Evolutionary conservation across 2,888 invertebrate genomes (phyloP), one percentile per base, ranked within the genome.

Genomic region (Cosmia trapezina): DNA sequence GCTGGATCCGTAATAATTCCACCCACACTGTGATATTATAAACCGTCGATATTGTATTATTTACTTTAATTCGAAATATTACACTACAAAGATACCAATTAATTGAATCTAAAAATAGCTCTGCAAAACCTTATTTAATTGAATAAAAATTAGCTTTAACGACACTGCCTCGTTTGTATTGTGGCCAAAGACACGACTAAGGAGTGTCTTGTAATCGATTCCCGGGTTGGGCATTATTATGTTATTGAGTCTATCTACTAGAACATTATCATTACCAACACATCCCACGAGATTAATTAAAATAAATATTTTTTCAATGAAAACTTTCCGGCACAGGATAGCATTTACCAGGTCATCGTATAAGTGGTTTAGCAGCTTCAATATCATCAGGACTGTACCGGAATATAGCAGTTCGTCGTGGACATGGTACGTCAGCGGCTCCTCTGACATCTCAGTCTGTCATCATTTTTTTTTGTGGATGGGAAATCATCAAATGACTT

Each of bases 41-140:
- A 19, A 28, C 14, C 14, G 2, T 28, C 9, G 22, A 28, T 62
- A 19, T 33, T 62, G 7, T 56, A 12, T 37, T 22, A 64, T n/a
- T 54, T 7, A 64, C 6, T 53, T 49, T 33, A 37, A 47, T 65
- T 61, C 5, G 2, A 14, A 65, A 65, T 65, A 22, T 19, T 59
- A 54, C 17, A 4, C 11, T 11, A n/a, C 4, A 28, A 65, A 14
- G 1, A 28, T 14, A 4, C 8, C 6, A 43, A 43, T 60, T n/a
- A 19, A 62, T 47, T 33, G 7, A 41, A 65, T 41, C 4, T 19
- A 19, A 14, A 63, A 59, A 14, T 14, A 28, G 8, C 6, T n/a
- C 33, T 4, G n/a, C 2, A 28, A 33, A 17, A 2, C 17, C 22
- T n/a, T 6, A 51, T 33, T n/a, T 17, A 14, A 47, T 62, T 62